A percentile compares a stretch with the other conserved stretches of the same genome.
phyloP scores from a whole-genome alignment of 2,797 vertebrate species.

The Lycodopsis pacificus region DNA sequence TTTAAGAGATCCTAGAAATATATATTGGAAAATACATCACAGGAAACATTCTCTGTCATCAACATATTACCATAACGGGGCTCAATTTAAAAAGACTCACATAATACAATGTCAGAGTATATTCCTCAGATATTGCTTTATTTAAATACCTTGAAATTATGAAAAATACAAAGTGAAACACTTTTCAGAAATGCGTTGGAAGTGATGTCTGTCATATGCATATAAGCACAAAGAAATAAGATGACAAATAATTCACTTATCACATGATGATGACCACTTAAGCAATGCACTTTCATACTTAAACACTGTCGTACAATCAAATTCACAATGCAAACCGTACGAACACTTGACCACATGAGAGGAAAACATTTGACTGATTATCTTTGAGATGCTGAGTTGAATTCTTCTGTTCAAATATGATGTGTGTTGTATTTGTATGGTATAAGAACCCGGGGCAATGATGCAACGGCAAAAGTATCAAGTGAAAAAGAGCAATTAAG shows the following conservation, averaged over 20 bases:
- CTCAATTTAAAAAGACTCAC: neutral
- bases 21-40: neutral
- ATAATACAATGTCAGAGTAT: neutral
- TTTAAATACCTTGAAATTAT: constrained; percentile 63
- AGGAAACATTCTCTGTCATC: neutral
- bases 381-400: neutral
- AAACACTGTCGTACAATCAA: neutral
- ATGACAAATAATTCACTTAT: constrained; percentile 20
- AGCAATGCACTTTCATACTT: neutral
- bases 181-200: constrained; percentile 31
- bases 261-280: constrained; percentile 23
- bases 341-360: neutral
- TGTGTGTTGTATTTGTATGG: neutral
- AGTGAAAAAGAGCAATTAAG: constrained; percentile 24
- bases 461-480: neutral
- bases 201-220: constrained; percentile 18
- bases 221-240: constrained; percentile 29
- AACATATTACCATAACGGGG: neutral
- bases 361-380: neutral
- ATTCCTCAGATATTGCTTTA: constrained; percentile 48
- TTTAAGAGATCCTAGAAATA: neutral
- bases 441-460: neutral
- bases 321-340: constrained; percentile 13
- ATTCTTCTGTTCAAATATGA: neutral
- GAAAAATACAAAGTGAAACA: constrained; percentile 51